Percentiles rank a stretch among this genome's conserved stretches.
phyloP scores from a whole-genome alignment of 2,888 invertebrate genomes.

The Drosophila atripex region DNA sequence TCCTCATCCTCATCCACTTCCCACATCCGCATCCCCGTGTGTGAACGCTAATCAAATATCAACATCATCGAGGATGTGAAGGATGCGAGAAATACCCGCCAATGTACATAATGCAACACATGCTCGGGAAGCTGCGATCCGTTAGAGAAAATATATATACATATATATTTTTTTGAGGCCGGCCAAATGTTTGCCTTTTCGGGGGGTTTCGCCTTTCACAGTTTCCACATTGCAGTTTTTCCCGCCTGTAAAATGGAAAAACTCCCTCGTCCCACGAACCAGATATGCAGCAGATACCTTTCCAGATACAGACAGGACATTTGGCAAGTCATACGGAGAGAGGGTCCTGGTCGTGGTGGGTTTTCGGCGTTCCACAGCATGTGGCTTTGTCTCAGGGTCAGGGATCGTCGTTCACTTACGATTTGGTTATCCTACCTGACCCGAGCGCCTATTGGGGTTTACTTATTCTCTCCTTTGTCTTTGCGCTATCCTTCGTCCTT shows the following conservation, averaged over 20 bases:
- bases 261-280: conserved; percentile 34
- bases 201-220: conserved; percentile 41
- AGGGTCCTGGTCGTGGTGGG: conserved; percentile 41
- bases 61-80: conserved; percentile 25
- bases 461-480: conserved; percentile 41
- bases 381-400: conserved; percentile 41
- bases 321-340: conserved; percentile 59
- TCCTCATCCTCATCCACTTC: conserved; percentile 43
- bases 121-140: conserved; percentile 46
- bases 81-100: conserved; percentile 63
- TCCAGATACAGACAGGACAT: conserved; percentile 44
- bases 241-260: conserved; percentile 54
- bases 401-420: conserved; percentile 15
- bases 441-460: conserved; percentile 64
- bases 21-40: conserved; percentile 52
- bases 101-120: conserved; percentile 60
- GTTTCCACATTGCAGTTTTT: conserved; percentile 55
- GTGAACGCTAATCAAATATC: conserved; percentile 73
- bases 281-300: conserved; percentile 10
- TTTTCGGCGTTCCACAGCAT: conserved; percentile 55
- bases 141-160: conserved; percentile 36
- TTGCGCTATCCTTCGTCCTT: conserved; percentile 53
- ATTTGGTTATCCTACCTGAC: conserved; percentile 30
- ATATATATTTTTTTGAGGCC: conserved; percentile 2
- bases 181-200: conserved; percentile 55